Evolutionary conservation across 2,797 vertebrate genomes (phyloP), one percentile per base, ranked within the genome.

Genomic region (Cryptoprocta ferox): DNA sequence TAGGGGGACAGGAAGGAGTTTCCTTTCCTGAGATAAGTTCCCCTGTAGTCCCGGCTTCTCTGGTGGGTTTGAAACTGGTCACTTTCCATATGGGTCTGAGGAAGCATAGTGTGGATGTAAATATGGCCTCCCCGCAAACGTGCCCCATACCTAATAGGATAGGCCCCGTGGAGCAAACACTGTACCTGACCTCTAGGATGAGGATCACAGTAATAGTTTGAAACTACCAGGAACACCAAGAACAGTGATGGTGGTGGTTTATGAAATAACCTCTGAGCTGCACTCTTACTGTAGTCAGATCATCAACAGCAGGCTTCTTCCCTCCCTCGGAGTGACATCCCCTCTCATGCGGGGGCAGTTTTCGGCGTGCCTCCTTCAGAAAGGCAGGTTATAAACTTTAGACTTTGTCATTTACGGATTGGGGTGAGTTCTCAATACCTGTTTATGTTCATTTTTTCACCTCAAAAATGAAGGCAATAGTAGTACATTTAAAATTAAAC

Each of bases 321-420:
- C 21, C 70, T 63, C 65, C 32, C 28, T 24, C 6, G 12, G 48
- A 39, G 21, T 70, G 24, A 78, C 30, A 12, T 15, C 5, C 28
- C 2, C 39, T 10, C 39, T 16, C 16, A 13, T 14, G 4, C n/a
- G 2, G 19, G 35, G 35, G 4, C 6, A 26, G 3, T 21, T 37
- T 66, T 39, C 21, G 26, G 37, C 5, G 16, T 21, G 26, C 35
- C 56, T 37, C 56, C 21, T 45, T 66, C 76, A 75, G 66, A 70
- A 76, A 56, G 50, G 7, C 78, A 42, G 6, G 18, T 15, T 56
- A 15, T 75, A 7, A 39, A 35, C 61, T 48, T 59, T 21, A 63
- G 30, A 11, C n/a, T 56, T 32, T n/a, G 26, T 50, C 18, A 1
- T 16, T 76, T 35, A 35, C 13, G 50, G 11, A 82, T 61, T 50